A percentile compares a stretch with the other conserved stretches of the same genome.
phyloP scores from a whole-genome alignment of 2,797 vertebrate genomes.

The Euthynnus affinis region DNA sequence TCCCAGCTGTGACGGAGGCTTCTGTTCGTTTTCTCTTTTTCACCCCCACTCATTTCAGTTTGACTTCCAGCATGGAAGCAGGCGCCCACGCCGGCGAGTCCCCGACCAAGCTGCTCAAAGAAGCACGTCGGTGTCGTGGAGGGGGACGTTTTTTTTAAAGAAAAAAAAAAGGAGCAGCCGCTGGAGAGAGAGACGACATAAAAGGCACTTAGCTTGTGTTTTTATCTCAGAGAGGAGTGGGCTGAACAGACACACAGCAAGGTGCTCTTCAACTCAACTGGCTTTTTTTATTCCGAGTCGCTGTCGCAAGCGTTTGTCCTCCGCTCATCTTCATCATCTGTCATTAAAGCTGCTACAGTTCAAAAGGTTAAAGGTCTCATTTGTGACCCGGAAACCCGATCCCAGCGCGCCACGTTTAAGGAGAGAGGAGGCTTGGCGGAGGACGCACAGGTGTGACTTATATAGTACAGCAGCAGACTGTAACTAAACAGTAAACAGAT shows the following conservation, averaged over 20 bases:
- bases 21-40: constrained; percentile 16
- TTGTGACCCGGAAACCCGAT: too few relatives aligned
- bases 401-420: too few relatives aligned
- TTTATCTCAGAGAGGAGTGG: neutral
- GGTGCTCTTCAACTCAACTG: neutral
- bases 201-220: neutral
- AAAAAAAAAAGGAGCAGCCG: neutral
- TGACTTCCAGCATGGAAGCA: constrained; percentile 7
- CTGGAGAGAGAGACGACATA: too few relatives aligned
- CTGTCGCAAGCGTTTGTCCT: neutral
- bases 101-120: neutral
- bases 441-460: too few relatives aligned
- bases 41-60: constrained; percentile 19
- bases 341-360: too few relatives aligned
- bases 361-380: too few relatives aligned
- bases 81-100: constrained; percentile 1
- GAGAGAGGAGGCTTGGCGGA: too few relatives aligned
- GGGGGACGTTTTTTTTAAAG: too few relatives aligned
- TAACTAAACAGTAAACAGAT: too few relatives aligned
- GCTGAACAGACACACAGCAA: neutral
- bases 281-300: constrained; percentile 6
- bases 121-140: too few relatives aligned
- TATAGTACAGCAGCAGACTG: too few relatives aligned
- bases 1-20: neutral
- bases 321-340: neutral